Conservation (phyloP, 2,113 vertebrate genomes). For the Zapus hudsonius region DNA sequence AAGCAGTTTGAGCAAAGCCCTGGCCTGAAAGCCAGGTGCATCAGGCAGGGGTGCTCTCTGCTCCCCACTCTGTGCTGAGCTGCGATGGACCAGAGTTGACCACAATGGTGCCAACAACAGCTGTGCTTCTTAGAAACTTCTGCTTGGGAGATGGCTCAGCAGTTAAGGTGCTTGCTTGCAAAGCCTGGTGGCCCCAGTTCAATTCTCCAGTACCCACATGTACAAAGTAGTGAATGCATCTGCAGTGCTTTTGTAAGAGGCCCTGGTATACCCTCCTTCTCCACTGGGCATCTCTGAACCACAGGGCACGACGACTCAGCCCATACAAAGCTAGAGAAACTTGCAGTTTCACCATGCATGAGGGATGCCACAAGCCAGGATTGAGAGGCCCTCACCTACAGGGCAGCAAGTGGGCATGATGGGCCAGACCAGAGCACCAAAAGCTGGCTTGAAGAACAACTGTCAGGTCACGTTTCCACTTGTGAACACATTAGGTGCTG, state of each 20-base stretch:
- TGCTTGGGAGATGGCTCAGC: no score
- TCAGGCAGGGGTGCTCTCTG: neutral
- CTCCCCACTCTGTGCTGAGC: no score
- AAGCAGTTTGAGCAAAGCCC: neutral
- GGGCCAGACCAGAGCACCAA: neutral
- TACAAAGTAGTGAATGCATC: no score
- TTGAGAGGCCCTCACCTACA: no score
- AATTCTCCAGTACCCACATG: no score
- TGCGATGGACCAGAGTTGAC: no score
- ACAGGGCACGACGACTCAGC: neutral
- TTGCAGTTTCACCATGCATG: neutral
- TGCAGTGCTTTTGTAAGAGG: no score
- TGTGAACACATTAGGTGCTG: fast-evolving
- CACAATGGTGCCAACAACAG: no score
- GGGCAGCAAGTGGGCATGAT: neutral
- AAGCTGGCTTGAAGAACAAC: neutral
- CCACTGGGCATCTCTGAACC: neutral
- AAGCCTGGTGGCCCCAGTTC: no score
- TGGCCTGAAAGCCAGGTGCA: neutral
- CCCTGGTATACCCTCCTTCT: no score
- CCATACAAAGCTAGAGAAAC: neutral
- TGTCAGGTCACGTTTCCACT: neutral
- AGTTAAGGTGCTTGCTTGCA: no score
- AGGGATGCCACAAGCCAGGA: neutral
- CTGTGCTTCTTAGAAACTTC: no score